Conservation (phyloP, 1,140 invertebrate genomes). For the Camponotus floridanus region DNA sequence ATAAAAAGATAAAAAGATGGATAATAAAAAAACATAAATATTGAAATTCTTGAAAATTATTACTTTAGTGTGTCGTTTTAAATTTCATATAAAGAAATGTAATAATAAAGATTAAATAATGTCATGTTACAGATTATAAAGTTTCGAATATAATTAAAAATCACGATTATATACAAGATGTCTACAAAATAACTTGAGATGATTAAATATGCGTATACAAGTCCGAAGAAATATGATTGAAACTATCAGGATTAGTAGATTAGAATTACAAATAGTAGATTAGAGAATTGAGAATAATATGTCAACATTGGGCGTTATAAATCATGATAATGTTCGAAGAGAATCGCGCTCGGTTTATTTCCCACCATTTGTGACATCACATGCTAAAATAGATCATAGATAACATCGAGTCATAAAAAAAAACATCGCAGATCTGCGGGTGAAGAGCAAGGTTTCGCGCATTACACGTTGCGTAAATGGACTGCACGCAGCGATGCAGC, state of each 20-base stretch:
- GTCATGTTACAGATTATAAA: neutral
- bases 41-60: neutral
- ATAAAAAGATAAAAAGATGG: neutral
- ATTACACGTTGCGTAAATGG: constrained; percentile 64
- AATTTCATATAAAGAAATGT: neutral
- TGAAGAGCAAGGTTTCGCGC: constrained; percentile 53
- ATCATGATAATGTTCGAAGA: constrained; percentile 3
- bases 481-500: constrained; percentile 36
- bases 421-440: neutral
- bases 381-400: constrained; percentile 14
- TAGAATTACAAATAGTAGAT: constrained; percentile 14
- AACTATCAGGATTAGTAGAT: neutral
- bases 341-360: constrained; percentile 32
- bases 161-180: neutral
- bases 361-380: constrained; percentile 41
- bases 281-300: constrained; percentile 28
- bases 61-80: neutral
- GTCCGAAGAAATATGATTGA: neutral
- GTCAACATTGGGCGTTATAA: neutral
- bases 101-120: neutral
- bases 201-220: neutral
- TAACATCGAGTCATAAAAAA: neutral
- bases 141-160: neutral
- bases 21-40: neutral
- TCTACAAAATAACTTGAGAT: neutral